Evolutionary conservation across 92 coral and sea anemone species (phyloP).

Genomic region (Plumapathes pennacea): DNA sequence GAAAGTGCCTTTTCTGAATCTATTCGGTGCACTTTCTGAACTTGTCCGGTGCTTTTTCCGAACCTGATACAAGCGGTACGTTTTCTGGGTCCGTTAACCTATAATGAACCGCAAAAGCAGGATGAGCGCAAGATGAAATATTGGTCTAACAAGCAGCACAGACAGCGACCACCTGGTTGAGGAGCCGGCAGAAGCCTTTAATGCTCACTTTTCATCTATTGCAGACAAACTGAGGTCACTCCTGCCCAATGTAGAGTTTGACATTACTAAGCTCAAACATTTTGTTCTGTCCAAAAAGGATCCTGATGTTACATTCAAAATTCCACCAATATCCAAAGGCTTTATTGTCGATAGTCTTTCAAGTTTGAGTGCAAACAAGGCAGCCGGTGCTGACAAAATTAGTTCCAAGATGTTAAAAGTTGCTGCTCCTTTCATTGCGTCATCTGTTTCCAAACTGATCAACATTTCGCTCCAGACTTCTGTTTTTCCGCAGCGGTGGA

Average conservation of each 20-base stretch:
- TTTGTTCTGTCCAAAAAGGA: constrained; percentile 52
- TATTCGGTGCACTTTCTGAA: too few relatives aligned
- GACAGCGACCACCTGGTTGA: too few relatives aligned
- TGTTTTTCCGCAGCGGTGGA: constrained; percentile 55
- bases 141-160: too few relatives aligned
- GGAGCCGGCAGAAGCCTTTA: too few relatives aligned
- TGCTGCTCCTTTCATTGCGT: constrained; percentile 48
- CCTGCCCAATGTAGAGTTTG: constrained; percentile 31
- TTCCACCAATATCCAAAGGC: constrained; percentile 31
- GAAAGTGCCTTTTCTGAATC: too few relatives aligned
- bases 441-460: constrained; percentile 40
- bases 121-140: too few relatives aligned
- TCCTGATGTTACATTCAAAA: constrained; percentile 11
- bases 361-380: constrained; percentile 30
- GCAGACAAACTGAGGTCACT: constrained; percentile 40
- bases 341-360: constrained; percentile 23
- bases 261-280: constrained; percentile 24
- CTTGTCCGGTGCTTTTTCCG: too few relatives aligned
- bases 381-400: constrained; percentile 55
- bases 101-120: too few relatives aligned
- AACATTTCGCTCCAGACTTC: constrained; percentile 27
- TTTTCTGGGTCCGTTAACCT: too few relatives aligned
- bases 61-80: too few relatives aligned
- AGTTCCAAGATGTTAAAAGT: constrained; percentile 50
- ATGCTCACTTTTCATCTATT: constrained; percentile 42